Evolutionary conservation across 2,888 invertebrate genomes (phyloP).

Genomic region (Nemurella pictetii): DNA sequence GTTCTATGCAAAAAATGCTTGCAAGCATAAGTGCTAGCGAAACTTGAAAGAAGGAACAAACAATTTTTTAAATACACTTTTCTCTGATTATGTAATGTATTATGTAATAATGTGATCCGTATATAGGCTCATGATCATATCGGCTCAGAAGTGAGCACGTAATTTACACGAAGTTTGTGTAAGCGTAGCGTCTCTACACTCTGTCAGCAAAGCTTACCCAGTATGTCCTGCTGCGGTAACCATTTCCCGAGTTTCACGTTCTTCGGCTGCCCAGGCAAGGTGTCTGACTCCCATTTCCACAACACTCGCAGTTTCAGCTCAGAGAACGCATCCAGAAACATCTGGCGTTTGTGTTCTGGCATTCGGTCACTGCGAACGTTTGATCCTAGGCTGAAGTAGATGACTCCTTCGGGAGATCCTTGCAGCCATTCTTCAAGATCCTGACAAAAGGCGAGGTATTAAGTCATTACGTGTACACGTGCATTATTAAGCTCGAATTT

Average conservation of each 20-base stretch:
- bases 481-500: neutral
- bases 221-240: conserved; percentile 18
- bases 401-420: conserved; percentile 43
- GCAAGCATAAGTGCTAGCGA: no score
- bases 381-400: conserved; percentile 45
- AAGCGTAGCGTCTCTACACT: no score
- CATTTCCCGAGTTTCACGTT: conserved; percentile 16
- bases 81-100: neutral
- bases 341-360: conserved; percentile 46
- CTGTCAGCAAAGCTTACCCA: no score
- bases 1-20: no score
- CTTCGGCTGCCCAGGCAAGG: conserved; percentile 15
- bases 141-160: no score
- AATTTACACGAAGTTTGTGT: no score
- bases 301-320: conserved; percentile 50
- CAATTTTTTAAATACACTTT: no score
- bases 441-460: conserved; percentile 31
- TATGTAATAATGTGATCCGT: neutral
- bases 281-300: conserved; percentile 50
- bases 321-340: conserved; percentile 49
- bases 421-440: conserved; percentile 43
- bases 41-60: neutral
- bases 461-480: neutral
- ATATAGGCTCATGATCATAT: no score
- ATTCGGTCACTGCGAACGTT: conserved; percentile 42